phyloP scores from a whole-genome alignment of 2,797 vertebrate species.

The Uromys caudimaculatus region DNA sequence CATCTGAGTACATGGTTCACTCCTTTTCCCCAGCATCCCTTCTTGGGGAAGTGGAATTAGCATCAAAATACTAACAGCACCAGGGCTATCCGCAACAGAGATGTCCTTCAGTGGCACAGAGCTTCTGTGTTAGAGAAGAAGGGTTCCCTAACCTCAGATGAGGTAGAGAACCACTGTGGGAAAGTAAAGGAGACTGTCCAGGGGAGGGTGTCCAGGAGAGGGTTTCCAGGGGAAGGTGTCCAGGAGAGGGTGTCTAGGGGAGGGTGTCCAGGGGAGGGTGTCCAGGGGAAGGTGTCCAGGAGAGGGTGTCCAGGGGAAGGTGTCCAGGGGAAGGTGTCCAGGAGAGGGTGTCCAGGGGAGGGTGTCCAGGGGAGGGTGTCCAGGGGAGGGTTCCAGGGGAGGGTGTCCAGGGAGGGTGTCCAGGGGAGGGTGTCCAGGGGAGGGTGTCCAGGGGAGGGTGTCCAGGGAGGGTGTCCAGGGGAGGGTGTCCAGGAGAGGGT shows the following conservation, averaged over 20 bases:
- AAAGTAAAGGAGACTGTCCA: background rate
- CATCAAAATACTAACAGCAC: too few relatives aligned
- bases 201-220: background rate
- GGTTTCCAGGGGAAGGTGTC: too few relatives aligned
- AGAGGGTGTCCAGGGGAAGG: background rate
- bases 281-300: background rate
- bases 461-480: too few relatives aligned
- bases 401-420: too few relatives aligned
- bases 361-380: background rate
- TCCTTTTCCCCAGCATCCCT: too few relatives aligned
- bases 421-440: background rate
- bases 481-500: background rate
- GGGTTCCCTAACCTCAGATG: background rate
- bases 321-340: too few relatives aligned
- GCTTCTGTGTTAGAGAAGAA: background rate
- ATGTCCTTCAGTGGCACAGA: background rate
- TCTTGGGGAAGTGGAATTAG: too few relatives aligned
- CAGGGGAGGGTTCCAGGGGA: too few relatives aligned
- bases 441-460: background rate
- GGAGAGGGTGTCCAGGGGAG: background rate
- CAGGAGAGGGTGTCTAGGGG: background rate
- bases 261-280: background rate
- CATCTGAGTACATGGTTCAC: too few relatives aligned
- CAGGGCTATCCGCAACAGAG: too few relatives aligned
- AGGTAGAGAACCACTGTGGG: background rate